Evolutionary conservation across 2,888 invertebrate species (phyloP).

Genomic region (Pollenia amentaria): DNA sequence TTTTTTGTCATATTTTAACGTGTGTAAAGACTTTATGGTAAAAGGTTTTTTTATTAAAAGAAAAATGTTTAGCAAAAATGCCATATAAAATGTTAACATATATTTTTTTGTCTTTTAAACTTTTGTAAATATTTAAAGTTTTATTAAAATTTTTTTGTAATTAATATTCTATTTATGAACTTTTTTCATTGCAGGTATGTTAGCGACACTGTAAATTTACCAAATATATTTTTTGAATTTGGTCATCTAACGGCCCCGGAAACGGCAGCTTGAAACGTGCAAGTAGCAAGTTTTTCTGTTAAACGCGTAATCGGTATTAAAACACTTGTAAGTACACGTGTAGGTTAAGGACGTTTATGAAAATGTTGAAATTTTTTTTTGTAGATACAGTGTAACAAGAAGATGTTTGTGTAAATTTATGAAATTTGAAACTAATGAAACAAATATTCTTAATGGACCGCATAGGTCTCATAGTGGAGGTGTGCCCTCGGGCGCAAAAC

Average conservation of each 20-base stretch:
- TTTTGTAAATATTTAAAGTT: slow-evolving; percentile 1
- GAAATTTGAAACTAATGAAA: too few relatives aligned
- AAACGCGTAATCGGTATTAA: slow-evolving; percentile 30
- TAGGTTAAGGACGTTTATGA: slow-evolving; percentile 19
- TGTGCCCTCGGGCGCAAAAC: too few relatives aligned
- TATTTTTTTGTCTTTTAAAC: not conserved
- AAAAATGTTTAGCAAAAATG: slow-evolving; percentile 31
- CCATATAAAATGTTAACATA: slow-evolving; percentile 46
- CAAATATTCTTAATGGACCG: too few relatives aligned
- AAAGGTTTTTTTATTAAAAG: not conserved
- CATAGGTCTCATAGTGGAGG: too few relatives aligned
- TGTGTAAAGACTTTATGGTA: too few relatives aligned
- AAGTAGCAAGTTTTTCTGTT: not conserved
- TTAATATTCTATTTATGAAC: slow-evolving; percentile 37
- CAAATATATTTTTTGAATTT: slow-evolving; percentile 12
- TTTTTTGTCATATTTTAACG: not conserved
- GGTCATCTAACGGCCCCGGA: slow-evolving; percentile 3
- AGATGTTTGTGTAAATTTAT: too few relatives aligned
- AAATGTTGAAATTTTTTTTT: not conserved
- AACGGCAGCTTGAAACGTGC: slow-evolving; percentile 4
- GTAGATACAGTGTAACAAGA: not conserved
- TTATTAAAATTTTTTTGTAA: slow-evolving; percentile 7
- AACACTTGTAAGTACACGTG: slow-evolving; percentile 66
- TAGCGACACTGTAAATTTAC: slow-evolving; percentile 19
- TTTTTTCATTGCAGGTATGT: slow-evolving; percentile 61